Conservation (phyloP, 1,140 invertebrate genomes). For the Druon quercuslanigerum region DNA sequence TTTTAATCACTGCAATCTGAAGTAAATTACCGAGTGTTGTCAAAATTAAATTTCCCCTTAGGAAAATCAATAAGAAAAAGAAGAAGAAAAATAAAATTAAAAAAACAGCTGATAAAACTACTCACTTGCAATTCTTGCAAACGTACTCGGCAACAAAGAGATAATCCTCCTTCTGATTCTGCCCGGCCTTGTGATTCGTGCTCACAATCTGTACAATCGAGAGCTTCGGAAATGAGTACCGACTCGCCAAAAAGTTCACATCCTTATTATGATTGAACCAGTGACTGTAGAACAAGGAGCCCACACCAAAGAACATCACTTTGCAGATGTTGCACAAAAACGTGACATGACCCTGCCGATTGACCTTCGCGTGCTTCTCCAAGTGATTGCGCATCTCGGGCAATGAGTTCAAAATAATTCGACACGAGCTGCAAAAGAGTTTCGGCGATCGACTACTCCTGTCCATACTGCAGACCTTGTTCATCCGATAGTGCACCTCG, state of each 20-base stretch:
- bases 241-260: constrained; percentile 57
- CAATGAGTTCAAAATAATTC: constrained; percentile 48
- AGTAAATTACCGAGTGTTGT: too few species aligned
- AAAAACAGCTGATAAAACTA: too few species aligned
- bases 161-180: constrained; percentile 51
- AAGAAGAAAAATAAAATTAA: neutral
- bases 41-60: too few species aligned
- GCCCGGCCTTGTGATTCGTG: constrained; percentile 36
- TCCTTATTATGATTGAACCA: constrained; percentile 65
- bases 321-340: constrained; percentile 69
- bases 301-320: constrained; percentile 64
- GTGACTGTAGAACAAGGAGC: constrained; percentile 63
- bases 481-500: constrained; percentile 61
- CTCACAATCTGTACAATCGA: constrained; percentile 46
- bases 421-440: constrained; percentile 64
- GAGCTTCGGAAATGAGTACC: constrained; percentile 61
- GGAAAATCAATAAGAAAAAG: too few species aligned
- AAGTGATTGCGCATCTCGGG: constrained; percentile 61
- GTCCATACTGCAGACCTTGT: constrained; percentile 46
- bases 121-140: constrained; percentile 63
- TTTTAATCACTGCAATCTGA: too few species aligned
- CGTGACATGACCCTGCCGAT: constrained; percentile 43
- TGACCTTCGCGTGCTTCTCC: constrained; percentile 50
- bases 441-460: constrained; percentile 52
- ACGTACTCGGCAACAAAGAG: constrained; percentile 64